Conservation (phyloP, 2,797 vertebrate species). For the Notolabrus celidotus region DNA sequence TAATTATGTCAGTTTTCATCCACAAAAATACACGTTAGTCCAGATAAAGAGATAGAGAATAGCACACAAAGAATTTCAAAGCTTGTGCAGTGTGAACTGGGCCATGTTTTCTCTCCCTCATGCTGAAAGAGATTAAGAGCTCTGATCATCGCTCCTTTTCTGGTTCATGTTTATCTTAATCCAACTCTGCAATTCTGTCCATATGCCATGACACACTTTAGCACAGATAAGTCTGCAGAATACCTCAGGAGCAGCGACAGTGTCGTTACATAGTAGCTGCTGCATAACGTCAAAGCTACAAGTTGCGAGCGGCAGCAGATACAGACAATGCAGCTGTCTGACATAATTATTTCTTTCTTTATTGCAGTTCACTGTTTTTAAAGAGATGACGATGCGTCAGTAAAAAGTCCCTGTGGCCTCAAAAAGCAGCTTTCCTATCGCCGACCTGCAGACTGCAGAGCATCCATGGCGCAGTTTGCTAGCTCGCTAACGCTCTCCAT, state of each 20-base stretch:
- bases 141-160: neutral
- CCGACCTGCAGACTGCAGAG: constrained; percentile 11
- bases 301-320: constrained; percentile 42
- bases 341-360: neutral
- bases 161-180: neutral
- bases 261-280: constrained; percentile 21
- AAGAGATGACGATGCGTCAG: neutral
- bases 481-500: constrained; percentile 56
- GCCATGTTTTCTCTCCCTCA: neutral
- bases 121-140: neutral
- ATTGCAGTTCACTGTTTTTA: neutral
- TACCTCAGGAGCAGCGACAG: constrained; percentile 16
- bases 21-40: neutral
- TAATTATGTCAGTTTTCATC: no score
- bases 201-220: neutral
- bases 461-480: constrained; percentile 74
- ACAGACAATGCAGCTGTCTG: neutral
- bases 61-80: neutral
- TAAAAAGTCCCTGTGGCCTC: neutral
- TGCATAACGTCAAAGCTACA: constrained; percentile 65
- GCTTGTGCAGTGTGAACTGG: constrained; percentile 7
- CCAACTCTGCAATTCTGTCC: neutral
- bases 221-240: constrained; percentile 19
- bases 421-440: neutral
- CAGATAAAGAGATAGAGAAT: no score